Conservation (phyloP, 1,140 invertebrate species). For the Nasonia vitripennis region DNA sequence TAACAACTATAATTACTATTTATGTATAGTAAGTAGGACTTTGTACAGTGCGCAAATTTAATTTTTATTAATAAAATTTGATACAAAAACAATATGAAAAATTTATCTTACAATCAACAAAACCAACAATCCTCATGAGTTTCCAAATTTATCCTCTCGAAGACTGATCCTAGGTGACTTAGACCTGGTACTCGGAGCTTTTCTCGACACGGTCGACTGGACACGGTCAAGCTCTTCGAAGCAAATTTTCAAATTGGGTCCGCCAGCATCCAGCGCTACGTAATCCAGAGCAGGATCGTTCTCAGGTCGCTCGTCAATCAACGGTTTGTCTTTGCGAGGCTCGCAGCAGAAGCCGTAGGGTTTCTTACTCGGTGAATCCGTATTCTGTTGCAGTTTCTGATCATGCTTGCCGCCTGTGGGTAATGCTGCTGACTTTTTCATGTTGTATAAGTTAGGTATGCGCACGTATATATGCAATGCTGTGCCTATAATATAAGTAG, state of each 20-base stretch:
- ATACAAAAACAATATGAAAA: constrained; percentile 25
- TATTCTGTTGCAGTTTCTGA: constrained; percentile 43
- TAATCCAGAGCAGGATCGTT: constrained; percentile 45
- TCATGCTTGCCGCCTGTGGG: neutral
- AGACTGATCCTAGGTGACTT: neutral
- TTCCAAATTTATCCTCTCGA: neutral
- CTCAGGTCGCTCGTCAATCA: constrained; percentile 24
- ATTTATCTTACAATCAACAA: neutral
- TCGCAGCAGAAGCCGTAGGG: constrained; percentile 68
- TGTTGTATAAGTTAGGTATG: neutral
- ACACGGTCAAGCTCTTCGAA: constrained; percentile 41
- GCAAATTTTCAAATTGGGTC: constrained; percentile 62
- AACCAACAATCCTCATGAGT: neutral
- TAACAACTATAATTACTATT: too few species aligned
- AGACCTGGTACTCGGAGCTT: neutral
- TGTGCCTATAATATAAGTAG: too few species aligned
- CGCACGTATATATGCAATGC: too few species aligned
- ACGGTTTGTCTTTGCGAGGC: constrained; percentile 53
- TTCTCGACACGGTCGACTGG: neutral
- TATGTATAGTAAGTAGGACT: neutral
- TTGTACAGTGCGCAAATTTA: constrained; percentile 42
- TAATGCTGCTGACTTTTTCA: constrained; percentile 18
- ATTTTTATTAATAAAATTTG: constrained; percentile 50
- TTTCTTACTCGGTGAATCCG: constrained; percentile 54
- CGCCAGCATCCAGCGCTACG: constrained; percentile 49